phyloP scores from a whole-genome alignment of 2,888 invertebrate species.

The Scelioninae gen. 2 region DNA sequence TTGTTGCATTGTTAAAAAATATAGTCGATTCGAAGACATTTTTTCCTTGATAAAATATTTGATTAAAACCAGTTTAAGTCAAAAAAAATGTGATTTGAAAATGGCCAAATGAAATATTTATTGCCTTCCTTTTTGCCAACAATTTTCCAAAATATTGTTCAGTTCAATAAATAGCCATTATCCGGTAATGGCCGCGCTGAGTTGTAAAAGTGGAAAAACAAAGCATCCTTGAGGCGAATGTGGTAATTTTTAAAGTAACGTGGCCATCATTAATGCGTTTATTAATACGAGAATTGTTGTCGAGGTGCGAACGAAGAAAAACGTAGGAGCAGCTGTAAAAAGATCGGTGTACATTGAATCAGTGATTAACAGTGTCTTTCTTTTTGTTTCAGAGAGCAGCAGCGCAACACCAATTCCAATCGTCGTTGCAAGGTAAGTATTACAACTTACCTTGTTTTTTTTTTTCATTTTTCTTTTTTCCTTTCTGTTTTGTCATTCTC shows the following conservation, averaged over 20 bases:
- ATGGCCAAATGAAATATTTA: too few relatives aligned
- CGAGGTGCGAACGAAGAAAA: slow-evolving; percentile 18
- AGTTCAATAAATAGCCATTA: too few relatives aligned
- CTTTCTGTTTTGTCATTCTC: background rate
- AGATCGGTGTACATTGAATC: slow-evolving; percentile 22
- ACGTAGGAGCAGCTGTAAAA: slow-evolving; percentile 33
- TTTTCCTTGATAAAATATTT: too few relatives aligned
- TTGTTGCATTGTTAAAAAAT: too few relatives aligned
- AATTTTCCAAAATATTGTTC: too few relatives aligned
- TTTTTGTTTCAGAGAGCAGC: slow-evolving; percentile 81
- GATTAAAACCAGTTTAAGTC: too few relatives aligned
- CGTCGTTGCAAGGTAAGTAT: slow-evolving; percentile 79
- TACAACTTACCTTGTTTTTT: too few relatives aligned
- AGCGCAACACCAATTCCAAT: slow-evolving; percentile 81
- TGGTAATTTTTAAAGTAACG: slow-evolving; percentile 36
- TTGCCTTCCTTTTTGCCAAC: too few relatives aligned
- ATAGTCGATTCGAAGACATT: too few relatives aligned
- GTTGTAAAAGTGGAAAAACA: slow-evolving; percentile 32
- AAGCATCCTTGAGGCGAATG: slow-evolving; percentile 40
- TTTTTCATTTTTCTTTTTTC: slow-evolving; percentile 3
- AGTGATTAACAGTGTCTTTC: slow-evolving; percentile 62
- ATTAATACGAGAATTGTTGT: slow-evolving; percentile 39
- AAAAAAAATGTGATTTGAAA: too few relatives aligned
- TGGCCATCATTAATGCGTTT: slow-evolving; percentile 34
- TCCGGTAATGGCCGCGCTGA: background rate